These are phyloP conservation scores for Chaenogobius annularis DNA, from an alignment of 2,113 vertebrate genomes.

Conservation along the genomic window DNA sequence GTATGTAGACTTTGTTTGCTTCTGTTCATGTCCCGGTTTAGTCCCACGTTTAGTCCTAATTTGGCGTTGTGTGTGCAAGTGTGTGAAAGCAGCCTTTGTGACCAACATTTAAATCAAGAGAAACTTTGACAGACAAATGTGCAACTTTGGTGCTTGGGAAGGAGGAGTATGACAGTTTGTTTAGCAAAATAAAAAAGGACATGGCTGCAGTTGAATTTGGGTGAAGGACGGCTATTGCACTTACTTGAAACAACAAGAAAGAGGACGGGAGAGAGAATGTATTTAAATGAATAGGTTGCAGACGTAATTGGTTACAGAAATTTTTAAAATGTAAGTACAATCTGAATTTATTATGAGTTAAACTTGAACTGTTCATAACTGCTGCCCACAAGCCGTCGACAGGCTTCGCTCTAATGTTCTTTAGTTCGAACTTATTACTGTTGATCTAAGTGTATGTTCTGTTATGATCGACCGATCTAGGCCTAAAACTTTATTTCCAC, in stretches of 20 bases:
- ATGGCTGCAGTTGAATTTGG: no score
- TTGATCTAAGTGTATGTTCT: constrained; percentile 1
- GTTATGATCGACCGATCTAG: constrained; percentile 20
- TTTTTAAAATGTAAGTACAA: not conserved
- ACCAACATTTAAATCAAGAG: not conserved
- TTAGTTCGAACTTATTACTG: constrained; percentile 8
- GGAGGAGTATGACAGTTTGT: no score
- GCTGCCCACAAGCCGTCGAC: not conserved
- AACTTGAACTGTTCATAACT: not conserved
- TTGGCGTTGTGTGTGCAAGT: no score
- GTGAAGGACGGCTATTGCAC: not conserved
- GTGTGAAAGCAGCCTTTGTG: no score
- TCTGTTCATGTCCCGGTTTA: not conserved
- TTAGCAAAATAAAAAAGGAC: no score
- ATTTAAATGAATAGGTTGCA: not conserved
- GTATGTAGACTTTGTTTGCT: not conserved
- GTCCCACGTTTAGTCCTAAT: not conserved
- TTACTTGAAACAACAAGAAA: not conserved
- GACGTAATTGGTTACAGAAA: not conserved
- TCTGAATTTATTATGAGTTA: not conserved
- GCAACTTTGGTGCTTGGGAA: not conserved
- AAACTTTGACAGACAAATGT: no score
- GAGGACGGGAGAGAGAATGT: not conserved
- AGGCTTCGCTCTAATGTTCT: constrained; percentile 15
- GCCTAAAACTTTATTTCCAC: constrained; percentile 27